Evolutionary conservation across 2,888 invertebrate genomes (phyloP).

Genomic region (Leptinotarsa haldemani): DNA sequence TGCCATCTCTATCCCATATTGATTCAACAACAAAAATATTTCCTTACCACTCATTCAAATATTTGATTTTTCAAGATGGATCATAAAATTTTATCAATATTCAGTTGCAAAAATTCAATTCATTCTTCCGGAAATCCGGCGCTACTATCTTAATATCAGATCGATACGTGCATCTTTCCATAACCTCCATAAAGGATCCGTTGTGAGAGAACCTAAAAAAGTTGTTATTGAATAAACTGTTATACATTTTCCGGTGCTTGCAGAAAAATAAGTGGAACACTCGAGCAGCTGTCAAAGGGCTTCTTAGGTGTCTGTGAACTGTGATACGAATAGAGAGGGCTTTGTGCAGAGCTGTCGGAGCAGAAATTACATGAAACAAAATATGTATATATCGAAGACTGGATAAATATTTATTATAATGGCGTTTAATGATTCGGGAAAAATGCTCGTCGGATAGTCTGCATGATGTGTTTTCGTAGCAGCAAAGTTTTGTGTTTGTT

Average conservation of each 20-base stretch:
- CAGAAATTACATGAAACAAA: conserved; percentile 3
- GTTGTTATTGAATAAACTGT: conserved; percentile 4
- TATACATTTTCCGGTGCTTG: conserved; percentile 13
- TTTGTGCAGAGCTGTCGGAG: conserved; percentile 5
- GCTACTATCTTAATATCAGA: not conserved
- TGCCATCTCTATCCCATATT: too few species aligned
- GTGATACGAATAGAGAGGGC: conserved; percentile 8
- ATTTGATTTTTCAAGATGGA: too few species aligned
- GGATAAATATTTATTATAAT: conserved; percentile 2
- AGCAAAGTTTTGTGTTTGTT: too few species aligned
- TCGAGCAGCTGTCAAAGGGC: conserved; percentile 18
- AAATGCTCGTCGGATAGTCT: not conserved
- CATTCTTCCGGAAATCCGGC: not conserved
- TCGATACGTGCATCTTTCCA: not conserved
- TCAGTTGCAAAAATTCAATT: too few species aligned
- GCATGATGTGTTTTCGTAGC: too few species aligned
- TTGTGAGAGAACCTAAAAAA: not conserved
- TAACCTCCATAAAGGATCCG: not conserved
- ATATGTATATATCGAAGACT: conserved; percentile 13
- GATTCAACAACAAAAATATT: too few species aligned
- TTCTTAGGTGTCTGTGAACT: conserved; percentile 14
- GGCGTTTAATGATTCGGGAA: not conserved
- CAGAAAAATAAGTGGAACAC: conserved; percentile 19
- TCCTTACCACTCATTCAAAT: too few species aligned
- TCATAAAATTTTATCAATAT: too few species aligned